Percentiles rank a stretch among this genome's conserved stretches.
phyloP scores from a whole-genome alignment of 1,140 invertebrate species.

The Cephus cinctus region DNA sequence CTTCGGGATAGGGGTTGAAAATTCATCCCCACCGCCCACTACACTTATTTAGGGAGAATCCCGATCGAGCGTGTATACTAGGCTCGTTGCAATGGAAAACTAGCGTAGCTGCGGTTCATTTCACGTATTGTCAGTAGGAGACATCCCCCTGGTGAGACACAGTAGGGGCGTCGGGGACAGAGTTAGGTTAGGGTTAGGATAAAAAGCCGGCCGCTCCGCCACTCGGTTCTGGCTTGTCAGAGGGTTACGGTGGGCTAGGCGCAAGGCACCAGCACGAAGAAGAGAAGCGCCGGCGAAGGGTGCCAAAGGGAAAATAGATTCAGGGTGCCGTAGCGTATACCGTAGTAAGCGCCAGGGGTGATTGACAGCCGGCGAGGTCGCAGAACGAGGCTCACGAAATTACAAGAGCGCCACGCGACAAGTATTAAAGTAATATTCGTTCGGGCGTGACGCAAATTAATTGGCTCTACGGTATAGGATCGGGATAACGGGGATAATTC shows the following conservation, averaged over 20 bases:
- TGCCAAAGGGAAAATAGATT: not conserved
- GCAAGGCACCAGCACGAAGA: too few species aligned
- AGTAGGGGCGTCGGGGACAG: slow-evolving; percentile 21
- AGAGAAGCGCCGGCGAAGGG: too few species aligned
- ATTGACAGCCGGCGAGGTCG: too few species aligned
- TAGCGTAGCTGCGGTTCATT: too few species aligned
- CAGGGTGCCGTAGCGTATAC: not conserved
- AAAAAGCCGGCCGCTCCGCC: slow-evolving; percentile 31
- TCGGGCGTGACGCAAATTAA: not conserved
- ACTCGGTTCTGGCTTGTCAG: slow-evolving; percentile 20
- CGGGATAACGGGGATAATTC: too few species aligned
- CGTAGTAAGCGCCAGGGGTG: not conserved
- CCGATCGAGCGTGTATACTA: too few species aligned
- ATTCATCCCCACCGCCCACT: too few species aligned
- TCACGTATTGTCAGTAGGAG: slow-evolving; percentile 24
- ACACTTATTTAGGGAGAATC: too few species aligned
- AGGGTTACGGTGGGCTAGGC: not conserved
- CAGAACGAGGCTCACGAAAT: too few species aligned
- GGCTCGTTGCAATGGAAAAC: too few species aligned
- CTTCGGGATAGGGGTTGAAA: too few species aligned
- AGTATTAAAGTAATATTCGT: slow-evolving; percentile 1
- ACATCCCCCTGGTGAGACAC: slow-evolving; percentile 11
- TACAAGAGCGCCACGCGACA: too few species aligned
- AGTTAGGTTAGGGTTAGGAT: slow-evolving; percentile 29
- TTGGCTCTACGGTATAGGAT: not conserved